Evolutionary conservation across 2,888 invertebrate genomes (phyloP).

Genomic region (Salpingus planirostris): DNA sequence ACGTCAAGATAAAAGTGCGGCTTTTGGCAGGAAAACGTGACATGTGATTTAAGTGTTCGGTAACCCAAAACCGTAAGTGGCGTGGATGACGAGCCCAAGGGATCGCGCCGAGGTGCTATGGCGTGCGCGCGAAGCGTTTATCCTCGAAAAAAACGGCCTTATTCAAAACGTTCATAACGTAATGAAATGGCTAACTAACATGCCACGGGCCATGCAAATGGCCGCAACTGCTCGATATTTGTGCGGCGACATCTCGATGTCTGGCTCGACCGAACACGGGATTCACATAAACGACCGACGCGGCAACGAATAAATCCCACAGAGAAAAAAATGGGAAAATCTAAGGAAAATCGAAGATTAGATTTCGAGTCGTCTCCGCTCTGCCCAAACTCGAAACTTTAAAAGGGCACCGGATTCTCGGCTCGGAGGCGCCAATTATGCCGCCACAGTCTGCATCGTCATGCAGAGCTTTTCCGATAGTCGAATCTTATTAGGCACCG

Average conservation of each 20-base stretch:
- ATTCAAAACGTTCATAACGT: conserved; percentile 31
- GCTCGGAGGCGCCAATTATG: no score
- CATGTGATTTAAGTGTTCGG: conserved; percentile 3
- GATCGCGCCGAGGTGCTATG: conserved; percentile 9
- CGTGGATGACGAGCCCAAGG: conserved; percentile 7
- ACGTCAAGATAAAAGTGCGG: conserved; percentile 3
- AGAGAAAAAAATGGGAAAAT: no score
- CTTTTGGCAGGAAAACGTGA: conserved; percentile 4
- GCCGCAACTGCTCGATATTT: conserved; percentile 10
- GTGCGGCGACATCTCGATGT: conserved; percentile 12
- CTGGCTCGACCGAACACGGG: no score
- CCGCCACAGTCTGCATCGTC: no score
- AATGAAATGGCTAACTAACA: conserved; percentile 29
- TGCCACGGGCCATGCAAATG: conserved; percentile 22
- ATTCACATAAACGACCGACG: no score
- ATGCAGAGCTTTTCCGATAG: no score
- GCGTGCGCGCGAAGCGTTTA: conserved; percentile 13
- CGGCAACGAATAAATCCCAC: no score
- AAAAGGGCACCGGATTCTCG: no score
- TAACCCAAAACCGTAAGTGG: conserved; percentile 3
- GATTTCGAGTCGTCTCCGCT: no score
- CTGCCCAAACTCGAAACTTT: no score
- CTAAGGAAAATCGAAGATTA: no score
- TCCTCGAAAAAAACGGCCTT: conserved; percentile 11
- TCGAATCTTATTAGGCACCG: no score